A percentile compares a stretch with the other conserved stretches of the same genome.
phyloP scores from a whole-genome alignment of 1,140 invertebrate genomes.

The Anagrus nilaparvatae region DNA sequence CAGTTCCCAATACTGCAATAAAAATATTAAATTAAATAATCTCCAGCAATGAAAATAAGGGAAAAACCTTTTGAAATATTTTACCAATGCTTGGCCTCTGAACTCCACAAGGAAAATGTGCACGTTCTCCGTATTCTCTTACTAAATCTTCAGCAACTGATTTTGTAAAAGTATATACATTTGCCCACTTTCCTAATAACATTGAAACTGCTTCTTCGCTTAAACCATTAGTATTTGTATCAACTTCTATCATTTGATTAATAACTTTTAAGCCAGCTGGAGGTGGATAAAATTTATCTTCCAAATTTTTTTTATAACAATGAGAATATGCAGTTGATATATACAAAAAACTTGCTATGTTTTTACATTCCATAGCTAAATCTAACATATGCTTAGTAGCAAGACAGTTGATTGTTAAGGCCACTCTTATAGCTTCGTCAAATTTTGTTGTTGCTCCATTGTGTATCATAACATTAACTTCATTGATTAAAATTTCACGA shows the following conservation, averaged over 20 bases:
- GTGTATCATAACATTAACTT: constrained; percentile 72
- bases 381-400: constrained; percentile 50
- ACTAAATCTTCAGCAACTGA: constrained; percentile 50
- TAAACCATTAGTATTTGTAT: constrained; percentile 18
- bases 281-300: constrained; percentile 44
- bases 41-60: no score
- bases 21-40: constrained; percentile 1
- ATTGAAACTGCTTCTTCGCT: constrained; percentile 28
- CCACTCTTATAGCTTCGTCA: constrained; percentile 66
- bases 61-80: no score
- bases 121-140: constrained; percentile 35
- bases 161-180: constrained; percentile 51
- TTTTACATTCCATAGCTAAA: constrained; percentile 49
- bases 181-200: constrained; percentile 44
- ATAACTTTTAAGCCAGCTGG: constrained; percentile 36
- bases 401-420: constrained; percentile 50
- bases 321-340: constrained; percentile 31
- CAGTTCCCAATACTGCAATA: constrained; percentile 53
- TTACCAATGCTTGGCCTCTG: constrained; percentile 50
- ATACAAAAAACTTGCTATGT: constrained; percentile 31
- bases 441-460: constrained; percentile 82
- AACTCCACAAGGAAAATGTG: constrained; percentile 47
- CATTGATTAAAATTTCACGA: constrained; percentile 44
- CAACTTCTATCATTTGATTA: constrained; percentile 32
- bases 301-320: constrained; percentile 39